Evolutionary conservation across 2,113 vertebrate species (phyloP), one percentile per base, ranked within the genome.

Genomic region (Eudyptes chrysolophus): DNA sequence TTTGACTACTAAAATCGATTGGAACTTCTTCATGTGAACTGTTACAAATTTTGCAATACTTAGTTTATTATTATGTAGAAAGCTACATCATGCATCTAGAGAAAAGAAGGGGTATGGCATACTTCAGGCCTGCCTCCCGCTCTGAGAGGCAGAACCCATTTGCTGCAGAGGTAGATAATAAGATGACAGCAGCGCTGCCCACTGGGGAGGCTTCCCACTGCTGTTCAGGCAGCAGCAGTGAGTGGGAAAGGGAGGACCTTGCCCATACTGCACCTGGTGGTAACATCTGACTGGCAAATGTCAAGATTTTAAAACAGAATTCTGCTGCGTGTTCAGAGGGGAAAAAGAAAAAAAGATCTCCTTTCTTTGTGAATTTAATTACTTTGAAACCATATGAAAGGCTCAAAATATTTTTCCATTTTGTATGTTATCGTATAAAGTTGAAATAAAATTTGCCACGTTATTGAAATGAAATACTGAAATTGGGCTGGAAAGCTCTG

Each of bases 231-330:
- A 71, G n/a, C 54, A 87, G 19, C 22, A 10, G 25, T 3, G 49
- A 68, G 17, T 13, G n/a, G 7, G 18, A 72, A 82, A 66, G 32
- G 17, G 20, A 77, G 8, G 5, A 10, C 40, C 32, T 65, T 84
- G 49, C 11, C 16, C 19, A 6, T 22, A 9, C 26, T 68, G 11
- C 9, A 16, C 17, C 42, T 34, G 15, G 48, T 38, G 8, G 26
- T 27, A 86, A 48, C 0, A 0, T 55, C 36, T 0, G 0, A 51
- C 22, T 32, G 32, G 46, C 16, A 30, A n/a, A 48, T 0, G 2
- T 1, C 49, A 29, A 55, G 7, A 61, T 61, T 90, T 79, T 44
- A 16, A 69, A 85, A 27, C 1, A 61, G 8, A 60, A 46, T 54
- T 89, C 27, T 84, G 5, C 11, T 55, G 4, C 1, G 0, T n/a